Percentiles rank a stretch among this genome's conserved stretches.
phyloP scores from a whole-genome alignment of 2,888 invertebrate genomes.

The Siphlonurus alternatus region DNA sequence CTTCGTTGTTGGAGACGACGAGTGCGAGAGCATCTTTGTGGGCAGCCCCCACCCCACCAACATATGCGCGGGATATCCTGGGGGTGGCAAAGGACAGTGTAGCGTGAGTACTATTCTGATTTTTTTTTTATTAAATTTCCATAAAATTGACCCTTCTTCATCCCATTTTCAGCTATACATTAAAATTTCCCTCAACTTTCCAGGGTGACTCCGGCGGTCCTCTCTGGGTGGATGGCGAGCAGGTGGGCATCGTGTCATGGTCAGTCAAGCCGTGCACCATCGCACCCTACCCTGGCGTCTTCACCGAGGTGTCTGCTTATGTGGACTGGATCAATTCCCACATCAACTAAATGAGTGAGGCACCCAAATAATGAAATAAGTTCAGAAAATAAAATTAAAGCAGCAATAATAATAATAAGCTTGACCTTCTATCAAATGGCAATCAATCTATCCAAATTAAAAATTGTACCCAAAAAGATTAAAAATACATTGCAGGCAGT shows the following conservation, averaged over 20 bases:
- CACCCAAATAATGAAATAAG: too few species aligned
- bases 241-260: constrained; percentile 12
- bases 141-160: too few species aligned
- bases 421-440: too few species aligned
- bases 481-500: too few species aligned
- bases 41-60: constrained; percentile 16
- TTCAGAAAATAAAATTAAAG: too few species aligned
- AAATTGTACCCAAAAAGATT: too few species aligned
- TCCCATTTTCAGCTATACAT: neutral
- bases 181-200: neutral
- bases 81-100: constrained; percentile 31
- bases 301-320: constrained; percentile 9
- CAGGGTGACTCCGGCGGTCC: constrained; percentile 13
- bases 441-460: too few species aligned
- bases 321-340: constrained; percentile 9
- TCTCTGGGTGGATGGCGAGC: constrained; percentile 7
- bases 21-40: constrained; percentile 1
- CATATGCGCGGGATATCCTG: constrained; percentile 28
- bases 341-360: neutral
- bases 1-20: neutral
- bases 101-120: constrained; percentile 23
- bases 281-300: constrained; percentile 10
- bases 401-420: too few species aligned
- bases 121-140: too few species aligned
- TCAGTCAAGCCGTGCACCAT: constrained; percentile 9